Percentiles rank a stretch among this genome's conserved stretches.
Evolutionary conservation across 2,797 vertebrate genomes (phyloP).

Genomic region (Melanotaenia nigrans): DNA sequence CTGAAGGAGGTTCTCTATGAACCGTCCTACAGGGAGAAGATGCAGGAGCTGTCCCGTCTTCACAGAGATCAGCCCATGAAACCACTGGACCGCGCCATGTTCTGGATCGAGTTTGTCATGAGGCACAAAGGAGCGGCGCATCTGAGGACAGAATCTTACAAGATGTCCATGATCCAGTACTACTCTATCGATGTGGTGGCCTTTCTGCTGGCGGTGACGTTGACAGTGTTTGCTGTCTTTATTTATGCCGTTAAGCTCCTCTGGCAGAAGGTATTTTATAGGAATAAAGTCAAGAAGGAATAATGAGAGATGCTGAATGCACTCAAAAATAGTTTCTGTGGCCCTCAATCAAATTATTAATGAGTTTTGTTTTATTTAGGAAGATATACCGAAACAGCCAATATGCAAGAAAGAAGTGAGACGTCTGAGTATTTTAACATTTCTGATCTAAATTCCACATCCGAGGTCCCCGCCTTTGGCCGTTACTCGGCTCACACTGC

Average conservation of each 20-base stretch:
- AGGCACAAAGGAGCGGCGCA: slow-evolving; percentile 72
- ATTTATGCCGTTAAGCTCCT: slow-evolving; percentile 36
- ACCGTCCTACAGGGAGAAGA: slow-evolving; percentile 66
- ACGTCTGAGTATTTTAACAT: no score
- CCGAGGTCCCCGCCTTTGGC: no score
- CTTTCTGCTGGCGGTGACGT: slow-evolving; percentile 42
- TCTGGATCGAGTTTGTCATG: slow-evolving; percentile 80
- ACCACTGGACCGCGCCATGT: slow-evolving; percentile 69
- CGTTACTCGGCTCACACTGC: no score
- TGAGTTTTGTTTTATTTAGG: no score
- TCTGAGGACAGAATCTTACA: slow-evolving; percentile 69
- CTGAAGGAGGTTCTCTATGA: slow-evolving; percentile 67
- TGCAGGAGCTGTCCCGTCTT: slow-evolving; percentile 70
- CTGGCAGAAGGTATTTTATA: no score
- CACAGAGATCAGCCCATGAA: slow-evolving; percentile 72
- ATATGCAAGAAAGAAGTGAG: no score
- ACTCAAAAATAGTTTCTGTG: not conserved
- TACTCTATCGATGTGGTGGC: slow-evolving; percentile 60
- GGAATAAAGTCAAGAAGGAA: slow-evolving; percentile 59
- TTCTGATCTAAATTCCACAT: no score
- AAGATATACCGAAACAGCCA: not conserved
- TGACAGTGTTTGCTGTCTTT: slow-evolving; percentile 13
- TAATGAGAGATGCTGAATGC: slow-evolving; percentile 28
- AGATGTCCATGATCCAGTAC: slow-evolving; percentile 67
- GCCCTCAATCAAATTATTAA: no score